Conservation (phyloP, 2,797 vertebrate genomes). For the Selene dorsalis region DNA sequence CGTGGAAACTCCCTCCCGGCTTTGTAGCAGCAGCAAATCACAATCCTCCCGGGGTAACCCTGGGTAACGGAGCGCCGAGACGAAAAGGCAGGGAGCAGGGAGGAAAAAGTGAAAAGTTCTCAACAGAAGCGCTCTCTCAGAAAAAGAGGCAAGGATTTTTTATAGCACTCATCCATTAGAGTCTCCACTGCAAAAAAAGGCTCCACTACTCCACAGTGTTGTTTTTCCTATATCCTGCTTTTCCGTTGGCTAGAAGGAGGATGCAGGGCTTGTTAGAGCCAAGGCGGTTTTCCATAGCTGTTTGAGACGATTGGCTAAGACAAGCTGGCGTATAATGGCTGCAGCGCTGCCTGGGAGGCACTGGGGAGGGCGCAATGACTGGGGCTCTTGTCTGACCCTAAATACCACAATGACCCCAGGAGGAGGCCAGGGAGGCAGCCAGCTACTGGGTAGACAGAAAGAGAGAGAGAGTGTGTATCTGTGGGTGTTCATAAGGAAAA, state of each 20-base stretch:
- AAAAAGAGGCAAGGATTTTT: constrained; percentile 64
- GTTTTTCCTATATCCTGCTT: constrained; percentile 82
- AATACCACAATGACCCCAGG: constrained; percentile 88
- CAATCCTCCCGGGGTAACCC: constrained; percentile 74
- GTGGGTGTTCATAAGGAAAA: constrained; percentile 41
- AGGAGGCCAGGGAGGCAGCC: constrained; percentile 81
- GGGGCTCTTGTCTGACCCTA: constrained; percentile 87
- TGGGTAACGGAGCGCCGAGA: constrained; percentile 64
- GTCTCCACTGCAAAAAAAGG: constrained; percentile 35
- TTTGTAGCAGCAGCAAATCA: constrained; percentile 71
- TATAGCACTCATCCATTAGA: constrained; percentile 58
- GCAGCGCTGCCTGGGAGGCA: constrained; percentile 78
- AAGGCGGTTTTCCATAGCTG: constrained; percentile 87
- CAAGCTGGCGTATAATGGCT: constrained; percentile 77
- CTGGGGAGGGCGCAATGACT: constrained; percentile 85
- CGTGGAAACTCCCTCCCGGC: constrained; percentile 83
- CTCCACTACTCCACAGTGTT: constrained; percentile 61
- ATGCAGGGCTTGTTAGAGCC: constrained; percentile 83
- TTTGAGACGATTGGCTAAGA: constrained; percentile 82
- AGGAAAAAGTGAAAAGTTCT: constrained; percentile 78
- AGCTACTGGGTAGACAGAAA: constrained; percentile 56
- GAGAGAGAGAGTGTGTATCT: constrained; percentile 29
- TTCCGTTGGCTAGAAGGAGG: constrained; percentile 87
- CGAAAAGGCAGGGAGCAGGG: constrained; percentile 61
- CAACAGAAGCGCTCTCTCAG: constrained; percentile 60